These are phyloP conservation scores for Donacobius atricapilla DNA, from an alignment of 2,113 vertebrate genomes.

Conservation along the genomic window DNA sequence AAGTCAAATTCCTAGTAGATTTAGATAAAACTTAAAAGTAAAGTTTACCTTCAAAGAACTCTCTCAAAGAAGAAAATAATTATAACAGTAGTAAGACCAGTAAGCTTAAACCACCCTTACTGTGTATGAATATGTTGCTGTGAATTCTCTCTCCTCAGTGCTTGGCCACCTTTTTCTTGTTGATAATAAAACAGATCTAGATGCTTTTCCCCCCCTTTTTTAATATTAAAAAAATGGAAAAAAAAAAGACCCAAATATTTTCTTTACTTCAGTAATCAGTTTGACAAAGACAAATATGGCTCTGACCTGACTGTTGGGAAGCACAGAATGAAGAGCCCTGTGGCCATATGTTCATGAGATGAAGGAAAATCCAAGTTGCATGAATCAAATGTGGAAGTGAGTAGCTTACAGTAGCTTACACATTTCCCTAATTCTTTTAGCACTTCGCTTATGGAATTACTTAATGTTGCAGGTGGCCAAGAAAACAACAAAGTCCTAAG, in stretches of 20 bases:
- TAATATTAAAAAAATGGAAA: neutral
- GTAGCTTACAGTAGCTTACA: neutral
- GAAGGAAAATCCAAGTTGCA: neutral
- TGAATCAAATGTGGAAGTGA: neutral
- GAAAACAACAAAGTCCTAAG: neutral
- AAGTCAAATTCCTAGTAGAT: neutral
- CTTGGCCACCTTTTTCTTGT: neutral
- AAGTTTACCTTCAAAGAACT: neutral
- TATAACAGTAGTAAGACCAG: neutral
- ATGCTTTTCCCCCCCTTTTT: neutral
- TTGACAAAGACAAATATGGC: neutral
- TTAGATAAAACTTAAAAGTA: neutral
- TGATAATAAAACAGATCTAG: neutral
- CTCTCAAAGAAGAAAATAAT: neutral
- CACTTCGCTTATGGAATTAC: neutral
- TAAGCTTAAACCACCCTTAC: neutral
- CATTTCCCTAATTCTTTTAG: neutral
- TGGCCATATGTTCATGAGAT: neutral
- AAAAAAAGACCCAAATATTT: neutral
- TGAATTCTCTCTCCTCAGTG: neutral
- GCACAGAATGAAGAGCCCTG: neutral
- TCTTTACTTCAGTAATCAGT: neutral
- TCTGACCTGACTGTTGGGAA: neutral
- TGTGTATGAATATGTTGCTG: neutral
- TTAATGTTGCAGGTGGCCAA: neutral